phyloP scores from a whole-genome alignment of 1,140 invertebrate genomes.

The Solenopsis invicta region DNA sequence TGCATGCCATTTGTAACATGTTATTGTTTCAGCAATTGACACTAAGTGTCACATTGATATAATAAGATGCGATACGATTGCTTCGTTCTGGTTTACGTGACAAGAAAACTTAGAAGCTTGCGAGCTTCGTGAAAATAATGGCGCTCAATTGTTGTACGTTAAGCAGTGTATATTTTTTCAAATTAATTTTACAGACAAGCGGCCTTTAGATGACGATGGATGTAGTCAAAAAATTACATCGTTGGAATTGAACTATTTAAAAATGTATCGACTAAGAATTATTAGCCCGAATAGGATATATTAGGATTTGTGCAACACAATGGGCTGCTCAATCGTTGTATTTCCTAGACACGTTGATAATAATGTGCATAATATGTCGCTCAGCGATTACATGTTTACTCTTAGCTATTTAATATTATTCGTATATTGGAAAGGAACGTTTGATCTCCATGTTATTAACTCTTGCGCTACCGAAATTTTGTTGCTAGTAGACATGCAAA shows the following conservation, averaged over 20 bases:
- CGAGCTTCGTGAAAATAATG: neutral
- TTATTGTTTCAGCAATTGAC: slow-evolving; percentile 29
- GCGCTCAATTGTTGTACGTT: slow-evolving; percentile 15
- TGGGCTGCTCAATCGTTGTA: slow-evolving; percentile 6
- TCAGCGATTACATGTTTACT: neutral
- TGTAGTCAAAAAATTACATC: neutral
- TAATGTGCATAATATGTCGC: neutral
- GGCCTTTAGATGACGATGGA: neutral
- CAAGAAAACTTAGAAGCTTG: neutral
- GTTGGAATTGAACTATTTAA: neutral
- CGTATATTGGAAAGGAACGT: neutral
- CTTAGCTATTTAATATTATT: neutral
- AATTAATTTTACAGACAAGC: slow-evolving; percentile 21
- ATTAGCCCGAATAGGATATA: neutral
- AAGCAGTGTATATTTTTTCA: neutral
- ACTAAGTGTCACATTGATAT: neutral
- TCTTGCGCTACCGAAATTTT: neutral
- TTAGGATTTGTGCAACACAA: neutral
- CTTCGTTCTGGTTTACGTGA: neutral
- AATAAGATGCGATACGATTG: neutral
- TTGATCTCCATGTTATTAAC: slow-evolving; percentile 29
- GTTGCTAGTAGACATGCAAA: neutral
- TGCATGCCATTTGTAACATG: slow-evolving; percentile 42
- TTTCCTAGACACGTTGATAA: neutral
- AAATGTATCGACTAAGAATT: neutral